Percentiles rank a stretch among this genome's conserved stretches.
Conservation (phyloP, 2,113 vertebrate species). For the Prionailurus bengalensis region DNA sequence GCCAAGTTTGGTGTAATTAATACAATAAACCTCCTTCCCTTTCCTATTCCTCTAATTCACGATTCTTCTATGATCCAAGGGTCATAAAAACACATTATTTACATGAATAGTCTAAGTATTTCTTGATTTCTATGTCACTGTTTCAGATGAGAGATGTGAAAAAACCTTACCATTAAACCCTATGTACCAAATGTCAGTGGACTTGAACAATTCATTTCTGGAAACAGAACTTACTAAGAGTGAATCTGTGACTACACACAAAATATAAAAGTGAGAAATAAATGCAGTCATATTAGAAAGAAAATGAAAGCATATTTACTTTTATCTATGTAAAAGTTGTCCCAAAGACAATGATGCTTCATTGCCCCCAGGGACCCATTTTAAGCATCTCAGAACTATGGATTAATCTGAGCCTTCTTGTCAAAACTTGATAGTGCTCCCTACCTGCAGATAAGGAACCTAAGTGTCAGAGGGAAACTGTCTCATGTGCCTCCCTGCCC, state of each 20-base stretch:
- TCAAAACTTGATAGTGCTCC: not conserved
- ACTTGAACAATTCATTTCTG: not conserved
- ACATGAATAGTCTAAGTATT: not conserved
- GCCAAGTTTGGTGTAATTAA: not conserved
- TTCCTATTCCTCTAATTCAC: not conserved
- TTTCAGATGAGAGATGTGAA: not conserved
- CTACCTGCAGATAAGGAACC: not conserved
- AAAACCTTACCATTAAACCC: not conserved
- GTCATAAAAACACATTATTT: constrained; percentile 13
- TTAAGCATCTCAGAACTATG: not conserved
- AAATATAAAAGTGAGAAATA: not conserved
- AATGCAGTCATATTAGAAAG: not conserved
- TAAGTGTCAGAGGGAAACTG: not conserved
- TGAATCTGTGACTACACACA: not conserved
- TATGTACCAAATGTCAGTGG: not conserved
- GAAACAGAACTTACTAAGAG: not conserved
- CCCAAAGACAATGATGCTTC: not conserved
- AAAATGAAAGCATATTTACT: not conserved
- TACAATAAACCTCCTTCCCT: not conserved
- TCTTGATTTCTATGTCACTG: not conserved
- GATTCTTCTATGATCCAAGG: not conserved
- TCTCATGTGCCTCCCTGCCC: not conserved
- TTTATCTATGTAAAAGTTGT: not conserved
- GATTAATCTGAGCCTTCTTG: not conserved
- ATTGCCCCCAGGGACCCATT: not conserved